These are phyloP conservation scores for Pocillopora verrucosa DNA, from an alignment of 64 coral and sea anemone species.

Conservation along the genomic window DNA sequence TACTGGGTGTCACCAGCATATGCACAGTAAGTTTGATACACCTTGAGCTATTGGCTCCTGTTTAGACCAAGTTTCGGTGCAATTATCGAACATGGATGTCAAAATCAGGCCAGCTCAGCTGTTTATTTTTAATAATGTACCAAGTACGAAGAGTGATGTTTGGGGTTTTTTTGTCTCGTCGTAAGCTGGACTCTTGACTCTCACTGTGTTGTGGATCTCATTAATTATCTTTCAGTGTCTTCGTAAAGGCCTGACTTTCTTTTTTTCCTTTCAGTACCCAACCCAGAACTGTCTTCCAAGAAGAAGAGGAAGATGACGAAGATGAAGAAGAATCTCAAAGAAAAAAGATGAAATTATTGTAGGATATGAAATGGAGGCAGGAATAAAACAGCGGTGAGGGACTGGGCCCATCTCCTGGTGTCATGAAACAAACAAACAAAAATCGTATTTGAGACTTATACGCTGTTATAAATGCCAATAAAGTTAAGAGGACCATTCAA, in stretches of 20 bases:
- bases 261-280: conserved; percentile 50
- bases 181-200: too few species aligned
- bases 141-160: too few species aligned
- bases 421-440: background rate
- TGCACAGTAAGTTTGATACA: conserved; percentile 72
- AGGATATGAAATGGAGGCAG: background rate
- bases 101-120: too few species aligned
- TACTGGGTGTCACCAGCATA: conserved; percentile 98
- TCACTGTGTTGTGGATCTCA: too few species aligned
- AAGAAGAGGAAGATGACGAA: conserved; percentile 70
- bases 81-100: too few species aligned
- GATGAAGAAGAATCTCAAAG: conserved; percentile 69
- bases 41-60: background rate
- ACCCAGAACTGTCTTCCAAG: conserved; percentile 69
- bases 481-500: too few species aligned
- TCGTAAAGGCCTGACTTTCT: background rate
- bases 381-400: background rate
- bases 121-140: too few species aligned
- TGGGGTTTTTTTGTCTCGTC: too few species aligned
- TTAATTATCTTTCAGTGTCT: too few species aligned
- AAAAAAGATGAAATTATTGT: conserved; percentile 68
- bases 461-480: too few species aligned
- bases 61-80: background rate
- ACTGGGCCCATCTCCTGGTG: background rate
- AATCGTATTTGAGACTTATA: too few species aligned